Evolutionary conservation across 2,797 vertebrate genomes (phyloP).

Genomic region (Sebastes trivittatus): DNA sequence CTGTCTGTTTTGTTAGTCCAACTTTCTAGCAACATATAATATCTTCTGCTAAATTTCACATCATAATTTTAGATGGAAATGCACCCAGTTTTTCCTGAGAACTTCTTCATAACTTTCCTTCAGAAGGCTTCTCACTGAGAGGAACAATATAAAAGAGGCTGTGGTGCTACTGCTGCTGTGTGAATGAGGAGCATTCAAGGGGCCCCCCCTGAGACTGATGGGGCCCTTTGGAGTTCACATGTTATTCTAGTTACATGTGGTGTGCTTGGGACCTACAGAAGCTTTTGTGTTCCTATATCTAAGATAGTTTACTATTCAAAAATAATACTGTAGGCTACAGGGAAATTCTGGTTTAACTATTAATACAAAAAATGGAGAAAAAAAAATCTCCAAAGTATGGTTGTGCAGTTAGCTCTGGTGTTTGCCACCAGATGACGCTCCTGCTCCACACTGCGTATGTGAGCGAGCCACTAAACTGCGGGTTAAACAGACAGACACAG

Average conservation of each 20-base stretch:
- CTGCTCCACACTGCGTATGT: constrained; percentile 32
- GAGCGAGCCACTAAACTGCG: background rate
- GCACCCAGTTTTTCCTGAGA: background rate
- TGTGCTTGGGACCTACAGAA: background rate
- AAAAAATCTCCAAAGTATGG: background rate
- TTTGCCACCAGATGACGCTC: constrained; percentile 74
- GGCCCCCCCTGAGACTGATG: constrained; percentile 30
- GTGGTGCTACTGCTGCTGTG: constrained; percentile 8
- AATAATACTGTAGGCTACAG: background rate
- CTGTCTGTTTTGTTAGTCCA: background rate
- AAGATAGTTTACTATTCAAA: background rate
- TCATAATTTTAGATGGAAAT: background rate
- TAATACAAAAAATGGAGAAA: too few relatives aligned
- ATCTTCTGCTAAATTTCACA: background rate
- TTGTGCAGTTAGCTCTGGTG: background rate
- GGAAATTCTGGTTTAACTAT: background rate
- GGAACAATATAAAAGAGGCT: constrained; percentile 6
- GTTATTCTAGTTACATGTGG: constrained; percentile 1
- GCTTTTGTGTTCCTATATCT: background rate
- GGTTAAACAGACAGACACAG: background rate
- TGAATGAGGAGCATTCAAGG: constrained; percentile 50
- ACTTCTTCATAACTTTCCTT: background rate
- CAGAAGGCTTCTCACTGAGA: constrained; percentile 14
- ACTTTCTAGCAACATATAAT: background rate
- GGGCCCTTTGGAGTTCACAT: constrained; percentile 33